Base-by-base conservation (phyloP, 2,888 invertebrate species). In the Drosophila longiperda region DNA sequence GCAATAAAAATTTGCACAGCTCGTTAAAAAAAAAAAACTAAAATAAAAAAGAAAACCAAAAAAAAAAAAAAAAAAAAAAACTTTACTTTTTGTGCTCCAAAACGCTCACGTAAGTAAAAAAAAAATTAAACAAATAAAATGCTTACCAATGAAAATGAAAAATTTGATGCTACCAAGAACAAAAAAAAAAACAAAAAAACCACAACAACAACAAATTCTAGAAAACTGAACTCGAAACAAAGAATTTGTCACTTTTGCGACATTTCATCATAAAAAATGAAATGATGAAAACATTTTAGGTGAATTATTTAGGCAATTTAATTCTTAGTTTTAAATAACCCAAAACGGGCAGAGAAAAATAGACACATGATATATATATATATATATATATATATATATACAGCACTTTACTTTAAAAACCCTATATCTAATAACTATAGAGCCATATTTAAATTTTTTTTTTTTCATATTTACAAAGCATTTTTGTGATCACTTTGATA, bases 151-250 rank as follows among this genome's bases (percentile, higher is more conserved):
- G 74, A 29, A 29, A 17, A 38, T 73, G 55, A 38, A 78, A 78
- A 89, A 75, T 75, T 80, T 65, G 69, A 73, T 65, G 89, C 85
- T 84, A 87, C 82, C 87, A 89, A 78, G 69, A 88, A 53, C 23
- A 66, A 57, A 15, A 57, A 26, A 15, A 60, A 45, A 53, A 36
- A 3, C 7, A 65, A 15, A 60, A 45, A 53, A 36, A 3, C 7
- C 63, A 58, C 29, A 57, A 20, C 66, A 66, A 66, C 45, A 66
- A 66, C 34, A 66, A 62, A 36, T 57, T 29, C 26, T 32, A 17
- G 29, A 23, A 65, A 71, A 71, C 12, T 71, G 59, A 62, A 63
- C 50, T 58, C 23, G 33, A 73, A 58, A 69, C 38, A 32, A 53
- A 73, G 50, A 61, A 61, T 57, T 57, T 45, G 36, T 66, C 54